Evolutionary conservation across 1,140 invertebrate genomes (phyloP).

Genomic region (Musca domestica): DNA sequence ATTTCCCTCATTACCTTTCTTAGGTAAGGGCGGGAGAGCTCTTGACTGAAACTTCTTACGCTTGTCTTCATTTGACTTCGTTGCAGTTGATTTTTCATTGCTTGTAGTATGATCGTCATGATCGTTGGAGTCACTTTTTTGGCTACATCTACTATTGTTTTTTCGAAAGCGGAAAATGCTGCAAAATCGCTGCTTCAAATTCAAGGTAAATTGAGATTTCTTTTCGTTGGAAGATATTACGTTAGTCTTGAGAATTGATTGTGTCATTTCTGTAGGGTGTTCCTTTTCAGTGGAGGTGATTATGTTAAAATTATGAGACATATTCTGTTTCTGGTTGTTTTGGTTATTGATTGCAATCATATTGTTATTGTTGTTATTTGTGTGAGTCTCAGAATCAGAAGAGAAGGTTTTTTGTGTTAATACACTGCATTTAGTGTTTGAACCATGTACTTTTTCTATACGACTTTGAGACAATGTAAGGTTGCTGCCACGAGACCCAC

Average conservation of each 20-base stretch:
- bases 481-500: constrained; percentile 38
- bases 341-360: constrained; percentile 34
- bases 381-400: constrained; percentile 40
- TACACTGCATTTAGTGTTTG: not conserved
- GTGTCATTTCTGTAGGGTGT: not conserved
- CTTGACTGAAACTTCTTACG: constrained; percentile 60
- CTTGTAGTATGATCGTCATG: not conserved
- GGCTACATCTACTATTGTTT: constrained; percentile 53
- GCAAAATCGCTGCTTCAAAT: constrained; percentile 80
- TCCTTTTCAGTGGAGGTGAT: constrained; percentile 1
- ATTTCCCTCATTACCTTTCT: constrained; percentile 52
- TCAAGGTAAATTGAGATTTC: constrained; percentile 57
- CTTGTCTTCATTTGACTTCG: constrained; percentile 46
- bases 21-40: constrained; percentile 77
- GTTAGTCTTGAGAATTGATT: constrained; percentile 38
- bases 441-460: constrained; percentile 25
- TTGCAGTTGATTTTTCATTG: not conserved
- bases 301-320: constrained; percentile 5
- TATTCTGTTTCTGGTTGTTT: constrained; percentile 30
- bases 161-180: constrained; percentile 75
- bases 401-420: not conserved
- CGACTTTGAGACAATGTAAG: not conserved
- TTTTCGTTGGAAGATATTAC: constrained; percentile 53
- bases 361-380: constrained; percentile 51
- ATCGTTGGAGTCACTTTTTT: constrained; percentile 50